phyloP scores from a whole-genome alignment of 2,888 invertebrate species.

The Amiota mariae region DNA sequence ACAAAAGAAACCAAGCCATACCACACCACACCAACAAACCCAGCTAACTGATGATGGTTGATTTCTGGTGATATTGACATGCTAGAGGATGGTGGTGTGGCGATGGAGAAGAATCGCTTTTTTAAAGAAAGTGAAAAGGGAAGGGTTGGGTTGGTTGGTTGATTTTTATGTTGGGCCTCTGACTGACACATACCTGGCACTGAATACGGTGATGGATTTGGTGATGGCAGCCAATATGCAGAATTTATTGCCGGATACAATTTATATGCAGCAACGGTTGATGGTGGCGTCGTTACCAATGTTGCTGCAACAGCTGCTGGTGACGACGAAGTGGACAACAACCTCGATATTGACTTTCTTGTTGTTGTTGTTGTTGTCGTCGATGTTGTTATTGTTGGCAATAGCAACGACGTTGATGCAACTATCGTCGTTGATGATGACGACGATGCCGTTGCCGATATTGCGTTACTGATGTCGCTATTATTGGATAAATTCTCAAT shows the following conservation, averaged over 20 bases:
- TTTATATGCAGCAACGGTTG: slow-evolving; percentile 69
- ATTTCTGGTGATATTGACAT: not conserved
- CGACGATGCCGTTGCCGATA: slow-evolving; percentile 25
- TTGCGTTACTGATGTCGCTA: slow-evolving; percentile 54
- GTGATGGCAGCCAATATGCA: slow-evolving; percentile 88
- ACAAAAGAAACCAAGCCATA: not conserved
- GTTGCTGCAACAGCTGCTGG: slow-evolving; percentile 21
- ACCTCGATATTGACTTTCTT: slow-evolving; percentile 43
- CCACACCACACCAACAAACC: slow-evolving; percentile 4
- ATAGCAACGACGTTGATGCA: slow-evolving; percentile 23
- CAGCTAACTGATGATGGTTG: too few species aligned
- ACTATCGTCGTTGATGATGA: slow-evolving; percentile 24
- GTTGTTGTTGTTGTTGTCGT: slow-evolving; percentile 48
- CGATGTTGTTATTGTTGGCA: slow-evolving; percentile 36
- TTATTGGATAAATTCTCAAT: slow-evolving; percentile 72
- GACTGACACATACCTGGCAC: slow-evolving; percentile 80
- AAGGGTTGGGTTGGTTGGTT: slow-evolving; percentile 33
- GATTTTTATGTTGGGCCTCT: slow-evolving; percentile 5
- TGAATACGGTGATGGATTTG: slow-evolving; percentile 85
- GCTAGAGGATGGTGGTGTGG: not conserved
- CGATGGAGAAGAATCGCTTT: not conserved
- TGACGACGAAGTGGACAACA: slow-evolving; percentile 38
- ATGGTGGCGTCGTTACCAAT: slow-evolving; percentile 38
- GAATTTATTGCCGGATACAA: slow-evolving; percentile 86
- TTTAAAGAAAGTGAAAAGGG: slow-evolving; percentile 22